Base-by-base conservation (phyloP, 2,797 vertebrate genomes). In the Jordanella pulchra region DNA sequence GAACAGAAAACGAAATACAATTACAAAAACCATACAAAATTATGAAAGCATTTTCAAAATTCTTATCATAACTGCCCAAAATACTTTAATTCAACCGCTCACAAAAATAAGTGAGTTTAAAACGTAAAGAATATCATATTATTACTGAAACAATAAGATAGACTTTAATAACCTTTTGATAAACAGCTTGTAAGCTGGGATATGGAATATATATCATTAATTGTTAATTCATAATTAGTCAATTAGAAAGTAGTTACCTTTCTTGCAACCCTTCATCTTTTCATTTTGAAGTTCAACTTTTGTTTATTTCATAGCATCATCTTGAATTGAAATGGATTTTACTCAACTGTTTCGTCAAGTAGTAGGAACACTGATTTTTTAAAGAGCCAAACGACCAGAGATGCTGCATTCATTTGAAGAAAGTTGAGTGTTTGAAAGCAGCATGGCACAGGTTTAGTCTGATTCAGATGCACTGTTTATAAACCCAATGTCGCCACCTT, bases 401-500 rank as follows among this genome's bases (percentile, higher is more conserved):
- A 81, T 55, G 25, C 23, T 65, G 39, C 27, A 71, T 42, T 25
- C 7, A 42, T 44, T 23, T 63, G n/a, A 56, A 28, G 42, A 45
- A 65, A 50, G 47, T 51, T 64, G 77, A 60, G 64, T 67, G 69
- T 60, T 74, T 61, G 68, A 53, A 44, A 51, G 12, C 75, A 73
- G 54, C 69, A 27, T n/a, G 56, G 53, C 71, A 13, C 0, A 45
- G 45, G 47, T 79, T 82, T 51, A 45, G 50, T 80, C 82, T 30
- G 55, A 1, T 25, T 77, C 60, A 71, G 3, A 47, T 63, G 64
- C 79, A 75, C 39, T 47, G 75, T 88, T 93, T 89, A 82, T 71
- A 89, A 96, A 97, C 95, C 93, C 97, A 95, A 99, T 95, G 96
- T 96, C 95, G 97, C 97, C 97, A 96, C 95, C 97, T 96, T 96